These are phyloP conservation scores for Heliopora coerulea DNA, from an alignment of 92 coral and sea anemone genomes.

Conservation along the genomic window DNA sequence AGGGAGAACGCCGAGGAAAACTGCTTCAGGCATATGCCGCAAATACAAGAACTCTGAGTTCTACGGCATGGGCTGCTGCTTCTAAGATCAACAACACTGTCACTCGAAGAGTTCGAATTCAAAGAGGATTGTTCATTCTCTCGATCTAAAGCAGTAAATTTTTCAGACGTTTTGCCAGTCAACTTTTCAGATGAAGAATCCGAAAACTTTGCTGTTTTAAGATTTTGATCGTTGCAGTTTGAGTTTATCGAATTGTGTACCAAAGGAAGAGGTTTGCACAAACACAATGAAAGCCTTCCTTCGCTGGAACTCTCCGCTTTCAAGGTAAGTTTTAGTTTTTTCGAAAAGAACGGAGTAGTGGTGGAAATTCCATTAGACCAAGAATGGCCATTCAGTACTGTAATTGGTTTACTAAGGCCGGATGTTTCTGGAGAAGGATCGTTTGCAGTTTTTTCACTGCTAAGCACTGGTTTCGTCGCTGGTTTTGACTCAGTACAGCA, in stretches of 20 bases:
- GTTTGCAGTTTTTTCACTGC: too few relatives aligned
- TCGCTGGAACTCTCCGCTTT: constrained; percentile 1
- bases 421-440: too few relatives aligned
- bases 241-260: background rate
- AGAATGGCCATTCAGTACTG: background rate
- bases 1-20: background rate
- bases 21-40: constrained; percentile 22
- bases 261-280: background rate
- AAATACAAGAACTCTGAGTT: background rate
- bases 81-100: too few relatives aligned
- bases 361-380: background rate
- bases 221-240: background rate
- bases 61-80: background rate
- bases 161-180: too few relatives aligned
- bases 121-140: background rate
- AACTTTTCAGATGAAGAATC: too few relatives aligned
- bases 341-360: background rate
- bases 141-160: background rate
- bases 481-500: too few relatives aligned
- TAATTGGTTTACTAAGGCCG: background rate
- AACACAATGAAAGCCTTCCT: constrained; percentile 5
- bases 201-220: too few relatives aligned
- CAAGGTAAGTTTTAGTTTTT: constrained; percentile 9
- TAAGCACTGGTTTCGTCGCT: too few relatives aligned
- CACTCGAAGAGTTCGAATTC: too few relatives aligned